Percentiles rank a stretch among this genome's conserved stretches.
phyloP scores from a whole-genome alignment of 2,888 invertebrate genomes.

The Kryphioiulus occultus region DNA sequence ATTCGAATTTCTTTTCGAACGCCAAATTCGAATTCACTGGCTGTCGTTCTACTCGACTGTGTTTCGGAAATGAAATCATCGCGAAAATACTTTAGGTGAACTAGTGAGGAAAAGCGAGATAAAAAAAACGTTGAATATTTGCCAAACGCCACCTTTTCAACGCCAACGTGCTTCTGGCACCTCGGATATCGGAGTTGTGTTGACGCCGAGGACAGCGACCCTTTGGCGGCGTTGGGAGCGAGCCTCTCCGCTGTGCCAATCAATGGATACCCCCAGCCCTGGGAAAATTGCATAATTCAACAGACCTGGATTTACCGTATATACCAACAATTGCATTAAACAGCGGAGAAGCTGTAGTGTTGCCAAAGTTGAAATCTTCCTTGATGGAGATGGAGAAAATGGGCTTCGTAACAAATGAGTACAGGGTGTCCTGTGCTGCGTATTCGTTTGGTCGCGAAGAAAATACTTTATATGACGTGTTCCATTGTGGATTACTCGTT shows the following conservation, averaged over 20 bases:
- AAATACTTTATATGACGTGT: too few species aligned
- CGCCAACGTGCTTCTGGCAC: not conserved
- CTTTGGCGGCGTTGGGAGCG: not conserved
- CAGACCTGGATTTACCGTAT: not conserved
- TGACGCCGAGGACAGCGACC: slow-evolving; percentile 31
- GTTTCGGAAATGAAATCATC: not conserved
- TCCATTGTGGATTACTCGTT: too few species aligned
- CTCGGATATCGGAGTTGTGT: not conserved
- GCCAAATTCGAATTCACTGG: not conserved
- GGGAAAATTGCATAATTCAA: not conserved
- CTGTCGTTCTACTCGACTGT: not conserved
- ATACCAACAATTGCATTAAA: not conserved
- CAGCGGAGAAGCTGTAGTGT: not conserved
- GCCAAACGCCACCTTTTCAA: not conserved
- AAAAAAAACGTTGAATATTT: not conserved
- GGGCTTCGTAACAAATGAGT: not conserved
- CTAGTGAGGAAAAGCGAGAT: not conserved
- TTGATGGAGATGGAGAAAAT: not conserved
- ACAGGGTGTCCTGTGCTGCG: not conserved
- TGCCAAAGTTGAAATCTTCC: not conserved
- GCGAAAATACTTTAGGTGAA: not conserved
- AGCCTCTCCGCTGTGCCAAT: not conserved
- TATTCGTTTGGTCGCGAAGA: too few species aligned
- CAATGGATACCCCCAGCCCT: not conserved
- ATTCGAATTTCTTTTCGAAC: too few species aligned